Base-by-base conservation (phyloP, 2,888 invertebrate genomes). In the Drosophila paucipuncta region DNA sequence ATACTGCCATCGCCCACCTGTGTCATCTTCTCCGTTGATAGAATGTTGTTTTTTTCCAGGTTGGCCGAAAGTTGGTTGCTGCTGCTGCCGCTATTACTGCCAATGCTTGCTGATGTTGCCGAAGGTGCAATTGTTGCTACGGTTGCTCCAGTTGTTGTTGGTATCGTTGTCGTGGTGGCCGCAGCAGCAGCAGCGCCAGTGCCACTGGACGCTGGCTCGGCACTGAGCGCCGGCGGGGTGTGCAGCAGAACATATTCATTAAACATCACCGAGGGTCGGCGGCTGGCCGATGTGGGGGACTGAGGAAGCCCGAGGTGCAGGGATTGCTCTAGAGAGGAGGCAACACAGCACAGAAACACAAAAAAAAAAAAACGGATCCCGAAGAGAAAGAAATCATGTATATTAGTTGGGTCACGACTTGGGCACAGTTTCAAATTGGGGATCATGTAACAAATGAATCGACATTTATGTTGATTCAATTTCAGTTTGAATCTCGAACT, bases 1-100 rank as follows among this genome's bases (percentile, higher is more conserved):
- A 96, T 95, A 90, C 95, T 96, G 58, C 96, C 96, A 91, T 96
- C 96, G 54, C 95, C 95, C 80, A 97, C 97, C 94, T 97, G 97
- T 6, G 97, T 97, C 95, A 97, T 97, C 93, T 97, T 97, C 92
- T 97, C 97, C 50, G 97, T 97, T 60, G 97, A 97, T 93, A 97
- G 97, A 41, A 97, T 94, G 91, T 78, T 78, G 58, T 95, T 95
- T 90, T 94, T 95, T 84, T 92, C 92, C 35, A 75, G 47, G n/a
- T 37, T 41, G 37, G 58, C 50, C 18, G 30, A 64, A 1, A 31
- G 53, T 18, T 49, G 64, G 10, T 11, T 65, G 39, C 39, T 47
- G 30, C 61, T 55, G 41, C 61, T 47, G 31, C 37, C 43, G 33
- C 62, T 54, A 43, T 33, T 31, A 30, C 60, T 64, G 54, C 67